Conservation (phyloP, 2,888 invertebrate genomes). For the Alloscopus bannaensis region DNA sequence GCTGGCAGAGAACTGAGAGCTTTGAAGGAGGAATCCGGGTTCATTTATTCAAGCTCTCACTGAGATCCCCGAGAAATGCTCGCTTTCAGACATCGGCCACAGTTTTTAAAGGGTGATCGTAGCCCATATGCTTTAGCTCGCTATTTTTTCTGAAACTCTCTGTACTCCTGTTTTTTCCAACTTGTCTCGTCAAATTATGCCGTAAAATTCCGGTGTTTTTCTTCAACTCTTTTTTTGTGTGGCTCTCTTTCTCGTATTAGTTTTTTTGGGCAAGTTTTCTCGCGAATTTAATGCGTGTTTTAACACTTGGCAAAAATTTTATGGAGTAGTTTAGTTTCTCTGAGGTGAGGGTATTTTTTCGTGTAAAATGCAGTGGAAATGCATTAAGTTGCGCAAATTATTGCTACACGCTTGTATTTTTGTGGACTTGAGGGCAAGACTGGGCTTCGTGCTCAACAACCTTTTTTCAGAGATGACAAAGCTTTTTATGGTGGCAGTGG, state of each 20-base stretch:
- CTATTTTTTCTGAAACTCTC: not conserved
- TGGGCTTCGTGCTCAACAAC: slow-evolving; percentile 52
- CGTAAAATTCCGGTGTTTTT: no score
- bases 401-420: no score
- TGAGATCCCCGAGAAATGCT: not conserved
- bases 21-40: slow-evolving; percentile 41
- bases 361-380: no score
- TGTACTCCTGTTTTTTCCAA: not conserved
- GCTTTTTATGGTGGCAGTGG: no score
- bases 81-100: no score
- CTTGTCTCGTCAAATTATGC: not conserved
- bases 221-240: no score
- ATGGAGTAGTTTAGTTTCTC: no score
- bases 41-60: slow-evolving; percentile 33
- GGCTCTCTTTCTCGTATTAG: not conserved
- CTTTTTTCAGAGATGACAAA: no score
- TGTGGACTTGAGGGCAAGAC: no score
- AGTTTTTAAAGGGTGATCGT: no score
- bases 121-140: not conserved
- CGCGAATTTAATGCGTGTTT: slow-evolving; percentile 14
- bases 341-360: no score
- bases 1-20: slow-evolving; percentile 50
- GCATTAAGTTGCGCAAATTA: no score
- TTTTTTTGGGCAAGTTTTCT: not conserved
- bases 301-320: slow-evolving; percentile 19